These are phyloP conservation scores for Carassius gibelio DNA, from an alignment of 2,113 vertebrate species.

Conservation along the genomic window DNA sequence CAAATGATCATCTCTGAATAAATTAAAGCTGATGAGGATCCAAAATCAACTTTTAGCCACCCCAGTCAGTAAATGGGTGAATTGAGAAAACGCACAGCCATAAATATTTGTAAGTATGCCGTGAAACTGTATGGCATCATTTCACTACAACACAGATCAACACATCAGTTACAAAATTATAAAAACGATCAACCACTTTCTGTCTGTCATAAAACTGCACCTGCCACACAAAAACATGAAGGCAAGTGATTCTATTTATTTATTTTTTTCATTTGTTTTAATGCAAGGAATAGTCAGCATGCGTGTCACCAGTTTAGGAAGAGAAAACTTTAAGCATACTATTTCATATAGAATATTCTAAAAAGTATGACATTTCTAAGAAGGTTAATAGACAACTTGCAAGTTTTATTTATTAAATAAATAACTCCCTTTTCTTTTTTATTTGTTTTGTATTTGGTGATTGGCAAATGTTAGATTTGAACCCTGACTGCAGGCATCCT, in stretches of 20 bases:
- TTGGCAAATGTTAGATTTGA: neutral
- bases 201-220: neutral
- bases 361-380: too few relatives aligned
- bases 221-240: neutral
- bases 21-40: neutral
- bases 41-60: neutral
- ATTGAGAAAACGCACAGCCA: neutral
- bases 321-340: neutral
- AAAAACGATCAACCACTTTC: neutral
- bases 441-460: neutral
- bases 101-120: neutral
- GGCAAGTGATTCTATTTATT: neutral
- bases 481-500: neutral
- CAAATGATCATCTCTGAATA: neutral
- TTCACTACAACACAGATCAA: neutral
- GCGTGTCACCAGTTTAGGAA: neutral
- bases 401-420: neutral
- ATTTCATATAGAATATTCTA: too few relatives aligned
- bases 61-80: neutral
- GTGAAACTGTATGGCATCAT: neutral
- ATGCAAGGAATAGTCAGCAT: neutral
- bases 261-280: neutral
- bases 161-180: neutral
- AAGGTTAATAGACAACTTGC: too few relatives aligned
- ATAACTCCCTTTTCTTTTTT: too few relatives aligned